Conservation (phyloP, 2,797 vertebrate genomes). For the Denticeps clupeoides region DNA sequence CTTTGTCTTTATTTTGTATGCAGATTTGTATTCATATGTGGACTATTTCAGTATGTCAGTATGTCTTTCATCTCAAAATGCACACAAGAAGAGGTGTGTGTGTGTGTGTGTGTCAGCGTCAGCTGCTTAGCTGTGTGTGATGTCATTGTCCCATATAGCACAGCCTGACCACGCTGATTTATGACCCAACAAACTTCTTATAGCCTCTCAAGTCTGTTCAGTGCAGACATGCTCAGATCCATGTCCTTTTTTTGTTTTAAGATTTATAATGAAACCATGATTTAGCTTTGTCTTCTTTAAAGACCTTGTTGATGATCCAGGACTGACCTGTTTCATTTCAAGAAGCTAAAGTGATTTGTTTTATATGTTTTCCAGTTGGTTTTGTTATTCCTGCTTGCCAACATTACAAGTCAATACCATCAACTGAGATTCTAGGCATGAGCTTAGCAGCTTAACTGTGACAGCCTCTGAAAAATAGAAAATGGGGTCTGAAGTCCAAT, state of each 20-base stretch:
- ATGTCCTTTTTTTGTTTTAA: neutral
- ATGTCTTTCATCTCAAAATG: too few species aligned
- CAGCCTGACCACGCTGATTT: neutral
- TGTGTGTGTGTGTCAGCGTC: too few species aligned
- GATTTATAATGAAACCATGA: neutral
- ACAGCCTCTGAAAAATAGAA: slow-evolving; percentile 36
- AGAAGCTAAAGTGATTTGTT: slow-evolving; percentile 2
- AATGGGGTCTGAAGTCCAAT: slow-evolving; percentile 46
- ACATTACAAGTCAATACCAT: slow-evolving; percentile 40
- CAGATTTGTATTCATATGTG: too few species aligned
- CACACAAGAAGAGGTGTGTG: too few species aligned
- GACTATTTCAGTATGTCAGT: too few species aligned
- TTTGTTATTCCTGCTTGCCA: slow-evolving; percentile 37
- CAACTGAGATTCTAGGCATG: slow-evolving; percentile 47
- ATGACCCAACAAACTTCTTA: neutral
- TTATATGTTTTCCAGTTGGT: slow-evolving; percentile 24
- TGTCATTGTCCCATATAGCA: slow-evolving; percentile 10
- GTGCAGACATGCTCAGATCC: neutral
- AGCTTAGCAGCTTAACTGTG: slow-evolving; percentile 54
- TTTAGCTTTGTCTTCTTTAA: neutral
- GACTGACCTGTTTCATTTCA: neutral
- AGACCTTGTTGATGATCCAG: neutral
- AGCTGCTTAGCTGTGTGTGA: slow-evolving; percentile 9
- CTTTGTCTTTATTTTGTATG: too few species aligned
- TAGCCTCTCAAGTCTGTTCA: slow-evolving; percentile 14